Evolutionary conservation across 2,797 vertebrate genomes (phyloP), one percentile per base, ranked within the genome.

Genomic region (Crocodylus rhombifer): DNA sequence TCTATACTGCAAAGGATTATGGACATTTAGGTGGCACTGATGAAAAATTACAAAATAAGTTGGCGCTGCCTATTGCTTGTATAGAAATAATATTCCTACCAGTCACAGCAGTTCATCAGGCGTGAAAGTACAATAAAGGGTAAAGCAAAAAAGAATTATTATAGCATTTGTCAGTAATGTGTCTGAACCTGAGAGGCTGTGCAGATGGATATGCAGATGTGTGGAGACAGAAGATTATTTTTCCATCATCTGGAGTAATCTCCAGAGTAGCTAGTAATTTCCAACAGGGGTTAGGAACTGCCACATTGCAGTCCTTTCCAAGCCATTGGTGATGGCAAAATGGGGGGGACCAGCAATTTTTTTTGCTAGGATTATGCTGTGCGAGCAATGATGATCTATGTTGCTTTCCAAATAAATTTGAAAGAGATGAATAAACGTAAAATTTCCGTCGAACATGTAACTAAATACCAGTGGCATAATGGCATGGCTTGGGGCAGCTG

Each of bases 121-220:
- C 36, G 0, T 97, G 93, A 95, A 97, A 92, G 82, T 88, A 83
- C 3, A 18, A 84, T 93, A 97, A 95, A 97, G 88, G 81, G 75
- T 82, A 90, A 89, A 57, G 81, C 87, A 95, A 92, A 71, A 78
- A 93, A 92, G 87, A 95, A 92, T 97, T 96, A 95, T 92, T 95
- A 91, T 88, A 83, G 95, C 79, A 97, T 98, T 98, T 97, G 96
- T 98, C 97, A 98, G 97, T 98, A 98, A 98, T 91, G 94, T 95
- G 64, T 80, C 88, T 94, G 96, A 98, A 97, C 95, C 91, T 96
- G 97, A 97, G 97, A 96, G 93, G 87, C 80, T 95, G 91, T 97
- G 94, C 98, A 98, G 98, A 98, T 98, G 98, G 97, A 96, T 98
- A 98, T 98, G 97, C 98, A 98, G 98, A 97, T 98, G 97, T 97